Evolutionary conservation across 2,888 invertebrate genomes (phyloP).

Genomic region (Thera obeliscata): DNA sequence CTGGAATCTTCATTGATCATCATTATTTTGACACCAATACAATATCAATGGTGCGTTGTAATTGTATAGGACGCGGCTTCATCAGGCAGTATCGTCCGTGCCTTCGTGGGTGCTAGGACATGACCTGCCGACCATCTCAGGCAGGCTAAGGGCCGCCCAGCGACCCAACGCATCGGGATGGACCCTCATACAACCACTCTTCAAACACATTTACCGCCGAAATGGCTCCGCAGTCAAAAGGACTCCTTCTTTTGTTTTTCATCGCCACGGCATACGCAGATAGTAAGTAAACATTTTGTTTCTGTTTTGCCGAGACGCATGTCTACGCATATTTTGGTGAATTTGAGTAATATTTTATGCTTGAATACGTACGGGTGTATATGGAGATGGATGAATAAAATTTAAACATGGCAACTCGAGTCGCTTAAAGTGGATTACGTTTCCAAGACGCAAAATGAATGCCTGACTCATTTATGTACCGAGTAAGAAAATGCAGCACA

Average conservation of each 20-base stretch:
- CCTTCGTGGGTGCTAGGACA: conserved; percentile 56
- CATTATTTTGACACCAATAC: conserved; percentile 78
- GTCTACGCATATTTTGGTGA: conserved; percentile 36
- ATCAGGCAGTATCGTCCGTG: conserved; percentile 55
- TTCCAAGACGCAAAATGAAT: conserved; percentile 9
- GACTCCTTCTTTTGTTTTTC: conserved; percentile 69
- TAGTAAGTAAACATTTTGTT: conserved; percentile 71
- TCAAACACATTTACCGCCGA: conserved; percentile 68
- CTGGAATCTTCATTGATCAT: conserved; percentile 65
- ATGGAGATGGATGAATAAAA: conserved; percentile 10
- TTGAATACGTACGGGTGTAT: neutral
- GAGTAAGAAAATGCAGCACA: neutral
- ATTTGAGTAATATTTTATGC: conserved; percentile 25
- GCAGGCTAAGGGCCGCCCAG: conserved; percentile 48
- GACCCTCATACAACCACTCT: conserved; percentile 68
- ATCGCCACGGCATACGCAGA: conserved; percentile 62
- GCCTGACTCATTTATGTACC: conserved; percentile 4
- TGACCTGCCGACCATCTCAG: conserved; percentile 55
- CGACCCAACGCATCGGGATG: conserved; percentile 67
- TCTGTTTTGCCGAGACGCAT: conserved; percentile 41
- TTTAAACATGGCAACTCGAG: conserved; percentile 4
- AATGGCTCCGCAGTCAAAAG: conserved; percentile 75
- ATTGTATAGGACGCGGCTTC: conserved; percentile 48
- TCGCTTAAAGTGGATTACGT: conserved; percentile 8
- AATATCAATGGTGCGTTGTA: conserved; percentile 61